Conservation (phyloP, 1,140 invertebrate genomes). For the Rhynchophorus ferrugineus region DNA sequence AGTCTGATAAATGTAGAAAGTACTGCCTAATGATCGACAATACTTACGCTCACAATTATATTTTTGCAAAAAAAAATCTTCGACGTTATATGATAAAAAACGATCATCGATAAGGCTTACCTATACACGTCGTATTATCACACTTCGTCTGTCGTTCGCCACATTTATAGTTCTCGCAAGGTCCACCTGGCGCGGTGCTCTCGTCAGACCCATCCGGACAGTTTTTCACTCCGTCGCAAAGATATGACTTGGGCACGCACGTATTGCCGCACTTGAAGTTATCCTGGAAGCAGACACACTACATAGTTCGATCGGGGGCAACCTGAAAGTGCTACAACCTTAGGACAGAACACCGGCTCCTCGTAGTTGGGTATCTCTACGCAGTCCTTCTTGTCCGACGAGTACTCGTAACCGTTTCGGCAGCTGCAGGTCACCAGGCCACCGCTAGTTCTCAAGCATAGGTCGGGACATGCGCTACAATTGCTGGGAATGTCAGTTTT, state of each 20-base stretch:
- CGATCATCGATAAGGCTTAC: too few relatives aligned
- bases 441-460: slow-evolving; percentile 49
- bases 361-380: slow-evolving; percentile 22
- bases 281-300: slow-evolving; percentile 7
- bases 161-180: slow-evolving; percentile 29
- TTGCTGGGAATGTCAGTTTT: slow-evolving; percentile 34
- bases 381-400: slow-evolving; percentile 29
- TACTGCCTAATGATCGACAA: too few relatives aligned
- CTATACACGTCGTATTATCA: slow-evolving; percentile 53
- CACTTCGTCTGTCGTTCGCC: slow-evolving; percentile 41
- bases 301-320: not conserved
- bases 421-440: slow-evolving; percentile 48
- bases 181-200: slow-evolving; percentile 49
- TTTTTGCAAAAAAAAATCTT: too few relatives aligned
- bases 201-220: slow-evolving; percentile 83
- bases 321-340: slow-evolving; percentile 1
- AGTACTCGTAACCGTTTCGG: slow-evolving; percentile 42
- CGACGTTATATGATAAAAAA: too few relatives aligned
- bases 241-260: slow-evolving; percentile 48
- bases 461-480: slow-evolving; percentile 41
- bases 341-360: slow-evolving; percentile 17
- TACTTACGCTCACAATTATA: too few relatives aligned
- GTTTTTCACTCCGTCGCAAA: slow-evolving; percentile 76
- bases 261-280: slow-evolving; percentile 43
- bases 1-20: too few relatives aligned